Evolutionary conservation across 2,113 vertebrate species (phyloP), one percentile per base, ranked within the genome.

Genomic region (Carlito syrichta): DNA sequence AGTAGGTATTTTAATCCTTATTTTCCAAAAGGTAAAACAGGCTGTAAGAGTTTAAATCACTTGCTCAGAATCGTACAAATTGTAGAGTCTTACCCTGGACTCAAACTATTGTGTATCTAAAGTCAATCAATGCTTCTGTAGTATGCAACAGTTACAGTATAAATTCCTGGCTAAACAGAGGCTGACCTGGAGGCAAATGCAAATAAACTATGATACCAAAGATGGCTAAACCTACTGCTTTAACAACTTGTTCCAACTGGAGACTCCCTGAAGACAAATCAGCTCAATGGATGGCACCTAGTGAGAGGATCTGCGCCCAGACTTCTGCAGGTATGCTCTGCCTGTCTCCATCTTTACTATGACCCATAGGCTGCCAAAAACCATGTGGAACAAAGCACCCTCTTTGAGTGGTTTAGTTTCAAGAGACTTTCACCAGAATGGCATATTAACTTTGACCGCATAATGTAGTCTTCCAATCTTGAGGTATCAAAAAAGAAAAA

Each of bases 1-100:
- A 71, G 48, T n/a, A 66, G 56, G 16, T 93, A 93, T 94, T 69
- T 95, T 91, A 20, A 95, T 66, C 12, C 35, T 32, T 68, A 68
- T 96, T 95, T 97, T 77, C 20, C 45, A 94, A 77, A 89, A 93
- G 10, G 68, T 58, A 27, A 94, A 86, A 88, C 27, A 78, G 52
- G 5, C 38, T 52, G 52, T 52, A 54, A 82, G 40, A 78, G 48
- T 88, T 91, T 71, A 74, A 91, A 90, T 73, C 23, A 35, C 20
- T 50, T 83, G 38, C 20, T 73, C 25, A 35, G 25, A 17, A 6
- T 79, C 76, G 38, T 60, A 45, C 4, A 58, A 35, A 62, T 76
- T 45, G 10, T 20, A 77, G 3, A 32, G 17, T 66, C 30, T 87
- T 66, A 82, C 2, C 6, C 30, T 58, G 56, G 38, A 69, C 20